Evolutionary conservation across 2,113 vertebrate genomes (phyloP).

Genomic region (Platichthys stellatus): DNA sequence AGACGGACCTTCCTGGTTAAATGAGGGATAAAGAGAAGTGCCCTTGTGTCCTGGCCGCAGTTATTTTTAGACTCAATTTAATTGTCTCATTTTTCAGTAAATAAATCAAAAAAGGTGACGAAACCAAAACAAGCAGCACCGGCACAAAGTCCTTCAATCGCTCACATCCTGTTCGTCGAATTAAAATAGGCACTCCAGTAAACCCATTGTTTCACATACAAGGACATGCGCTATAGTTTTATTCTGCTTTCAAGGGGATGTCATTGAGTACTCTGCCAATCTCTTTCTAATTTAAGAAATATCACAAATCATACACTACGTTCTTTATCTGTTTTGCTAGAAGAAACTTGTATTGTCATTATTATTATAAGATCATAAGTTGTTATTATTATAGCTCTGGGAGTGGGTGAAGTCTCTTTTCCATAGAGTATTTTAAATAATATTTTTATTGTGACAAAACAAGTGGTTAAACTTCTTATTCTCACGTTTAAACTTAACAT

Average conservation of each 20-base stretch:
- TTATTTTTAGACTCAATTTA: background rate
- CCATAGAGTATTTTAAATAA: no score
- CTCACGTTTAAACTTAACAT: background rate
- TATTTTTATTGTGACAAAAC: no score
- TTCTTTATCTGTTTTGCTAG: no score
- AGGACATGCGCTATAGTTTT: background rate
- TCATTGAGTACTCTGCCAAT: background rate
- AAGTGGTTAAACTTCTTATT: no score
- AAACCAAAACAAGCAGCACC: background rate
- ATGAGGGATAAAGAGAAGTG: background rate
- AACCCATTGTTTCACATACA: background rate
- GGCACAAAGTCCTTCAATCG: slow-evolving; percentile 11
- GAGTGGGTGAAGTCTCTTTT: no score
- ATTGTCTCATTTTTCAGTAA: background rate
- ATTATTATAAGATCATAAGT: no score
- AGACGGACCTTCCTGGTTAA: background rate
- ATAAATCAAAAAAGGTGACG: background rate
- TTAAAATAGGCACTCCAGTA: background rate
- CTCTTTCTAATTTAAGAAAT: background rate
- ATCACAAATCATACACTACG: no score
- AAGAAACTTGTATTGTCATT: no score
- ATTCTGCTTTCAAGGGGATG: background rate
- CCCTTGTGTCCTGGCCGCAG: background rate
- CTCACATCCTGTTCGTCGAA: slow-evolving; percentile 20
- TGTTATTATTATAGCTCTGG: no score